Base-by-base conservation (phyloP, 2,888 invertebrate genomes). In the Nomada flava region DNA sequence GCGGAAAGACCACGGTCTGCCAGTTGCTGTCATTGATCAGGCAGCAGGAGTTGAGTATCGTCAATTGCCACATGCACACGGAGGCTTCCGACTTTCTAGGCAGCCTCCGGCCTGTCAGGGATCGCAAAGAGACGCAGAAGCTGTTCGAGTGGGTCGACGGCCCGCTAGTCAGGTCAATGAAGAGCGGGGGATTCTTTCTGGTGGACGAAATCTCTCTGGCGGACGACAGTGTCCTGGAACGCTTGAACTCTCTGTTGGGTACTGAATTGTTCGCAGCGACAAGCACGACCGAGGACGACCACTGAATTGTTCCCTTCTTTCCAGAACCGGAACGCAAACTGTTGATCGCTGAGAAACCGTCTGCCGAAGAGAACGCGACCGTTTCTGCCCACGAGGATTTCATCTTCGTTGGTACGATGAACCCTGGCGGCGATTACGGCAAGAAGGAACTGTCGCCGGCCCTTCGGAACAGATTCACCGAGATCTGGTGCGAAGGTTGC, bases 401-500 rank as follows among this genome's bases (percentile, higher is more conserved):
- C 92, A 96, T 97, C 89, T 98, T 99, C 90, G 95, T 99, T 77
- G 98, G 93, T 2, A 99, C 99, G 0, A 99, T 99, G 99, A 99
- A 99, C 95, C 99, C 99, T 10, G 99, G 99, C 15, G 99, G 99
- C 0, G 99, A 99, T 95, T 99, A 98, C 93, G 99, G 99, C 3
- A 99, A 99, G 93, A 99, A 99, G 93, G 99, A 99, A 95, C 95
- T 99, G 13, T 99, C 99, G 0, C 99, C 99, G 0, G 99, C 99
- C 0, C 94, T 99, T 68, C 95, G 99, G 69, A 99, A 99, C 95
- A 96, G 99, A 65, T 98, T 99, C 90, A 99, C 99, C 0, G 99
- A 99, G 95, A 98, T 99, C 91, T 99, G 99, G 99, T 99, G 99
- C 91, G 97, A 97, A 75, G 95, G 96, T 68, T 97, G 96, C 13